Evolutionary conservation across 1,140 invertebrate species (phyloP), one percentile per base, ranked within the genome.

Genomic region (Vollenhovia emeryi): DNA sequence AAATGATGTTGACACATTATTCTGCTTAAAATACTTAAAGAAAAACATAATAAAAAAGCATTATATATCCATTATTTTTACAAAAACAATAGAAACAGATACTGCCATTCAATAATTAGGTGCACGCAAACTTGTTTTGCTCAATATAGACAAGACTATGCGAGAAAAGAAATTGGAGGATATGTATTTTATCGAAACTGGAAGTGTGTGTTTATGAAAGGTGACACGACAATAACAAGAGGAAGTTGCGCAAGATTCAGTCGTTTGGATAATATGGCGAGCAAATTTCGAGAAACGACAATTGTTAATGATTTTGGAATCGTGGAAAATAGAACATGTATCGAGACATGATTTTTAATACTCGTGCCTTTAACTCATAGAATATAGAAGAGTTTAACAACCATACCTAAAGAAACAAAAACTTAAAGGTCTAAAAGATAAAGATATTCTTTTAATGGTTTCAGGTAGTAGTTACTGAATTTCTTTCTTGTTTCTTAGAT

Each of bases 131-230:
- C 40, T 82, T 82, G 50, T 50, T 57, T 71, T 78, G 57, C 11
- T 57, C 18, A 80, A 82, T 57, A 45, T 71, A 43, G 50, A 71
- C 36, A 82, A 80, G 13, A 36, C 24, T 68, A 52, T 40, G 36
- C 24, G 50, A 82, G 36, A 82, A 40, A 69, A 60, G 21, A 71
- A 45, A 82, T 73, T 2, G 21, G 57, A 71, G 13, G 18, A 45
- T 24, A 78, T 79, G 13, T 78, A 68, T 78, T 11, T 69, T 66
- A 13, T 64, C n/a, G n/a, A 82, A 82, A 79, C 1, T 79, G 43
- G 18, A 82, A 50, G 1, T 82, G 9, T 36, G 33, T 36, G 33
- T 59, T 43, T 40, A 80, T 45, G n/a, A 73, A 73, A 57, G 1
- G 7, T 57, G 78, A 66, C 45, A 52, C 1, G 64, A 52, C 8